Evolutionary conservation across 2,113 vertebrate genomes (phyloP), one percentile per base, ranked within the genome.

Genomic region (Mastomys coucha): DNA sequence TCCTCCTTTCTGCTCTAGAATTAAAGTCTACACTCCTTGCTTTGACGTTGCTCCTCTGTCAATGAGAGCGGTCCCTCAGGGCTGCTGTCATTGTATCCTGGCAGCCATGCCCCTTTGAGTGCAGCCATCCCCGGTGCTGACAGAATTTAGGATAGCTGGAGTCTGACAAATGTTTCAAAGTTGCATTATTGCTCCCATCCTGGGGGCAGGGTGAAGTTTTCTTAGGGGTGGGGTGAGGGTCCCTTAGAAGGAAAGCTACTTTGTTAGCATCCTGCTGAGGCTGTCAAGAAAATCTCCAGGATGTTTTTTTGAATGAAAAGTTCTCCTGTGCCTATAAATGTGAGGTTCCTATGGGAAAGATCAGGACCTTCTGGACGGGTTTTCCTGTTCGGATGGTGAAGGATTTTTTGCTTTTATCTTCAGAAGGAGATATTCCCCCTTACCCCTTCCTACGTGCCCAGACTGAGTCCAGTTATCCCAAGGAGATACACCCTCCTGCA

Each of bases 231-330:
- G 45, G 45, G 96, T 93, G 77, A 45, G 42, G 14, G 28, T 93
- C 84, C 94, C 65, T 95, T 88, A 88, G 36, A 88, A 95, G 16
- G 88, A 70, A 49, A 36, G 67, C 76, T 58, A 72, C 60, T 80
- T 86, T 53, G 42, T 89, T 42, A 97, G 56, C 67, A 91, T 16
- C 89, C 22, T 94, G 77, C 69, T 95, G 78, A 96, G 91, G 95
- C 94, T 94, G 95, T 90, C 60, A 84, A 89, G 96, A 95, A 96
- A 91, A 97, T 97, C 92, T 88, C 69, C 42, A 49, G 78, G 80
- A 85, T 96, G 72, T 80, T 92, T 92, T 91, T 96, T 92, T 95
- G 89, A 97, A 95, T 96, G 86, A 95, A 90, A 96, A 67, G 88
- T 95, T 95, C 73, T 96, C 93, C 72, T 92, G 72, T 42, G 24